phyloP scores from a whole-genome alignment of 2,797 vertebrate genomes.

The Spheniscus humboldti region DNA sequence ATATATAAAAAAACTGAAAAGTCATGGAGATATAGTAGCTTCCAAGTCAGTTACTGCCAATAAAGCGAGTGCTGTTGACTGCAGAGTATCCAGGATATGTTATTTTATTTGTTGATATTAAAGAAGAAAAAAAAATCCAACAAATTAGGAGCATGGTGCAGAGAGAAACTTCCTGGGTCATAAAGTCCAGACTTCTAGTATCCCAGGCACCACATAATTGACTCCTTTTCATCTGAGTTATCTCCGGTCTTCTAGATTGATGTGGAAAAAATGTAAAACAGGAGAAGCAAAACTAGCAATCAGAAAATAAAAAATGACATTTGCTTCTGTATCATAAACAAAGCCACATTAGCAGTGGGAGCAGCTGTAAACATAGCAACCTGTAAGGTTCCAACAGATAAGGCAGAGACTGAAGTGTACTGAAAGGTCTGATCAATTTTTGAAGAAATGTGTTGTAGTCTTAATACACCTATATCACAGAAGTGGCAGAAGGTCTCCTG shows the following conservation, averaged over 20 bases:
- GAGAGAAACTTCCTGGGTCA: conserved; percentile 38
- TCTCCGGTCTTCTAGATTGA: neutral
- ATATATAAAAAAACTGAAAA: neutral
- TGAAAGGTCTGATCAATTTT: neutral
- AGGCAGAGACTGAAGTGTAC: neutral
- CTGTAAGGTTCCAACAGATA: neutral
- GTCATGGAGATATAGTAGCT: neutral
- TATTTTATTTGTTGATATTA: conserved; percentile 26
- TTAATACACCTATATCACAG: neutral
- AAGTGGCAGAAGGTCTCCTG: neutral
- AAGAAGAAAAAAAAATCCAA: neutral
- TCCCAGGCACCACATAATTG: conserved; percentile 54
- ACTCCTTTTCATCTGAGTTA: conserved; percentile 35
- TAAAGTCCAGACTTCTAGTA: conserved; percentile 29
- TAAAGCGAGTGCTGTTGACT: neutral
- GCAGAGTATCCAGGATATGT: neutral
- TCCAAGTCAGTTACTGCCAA: neutral
- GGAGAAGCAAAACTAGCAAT: neutral
- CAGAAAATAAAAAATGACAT: neutral
- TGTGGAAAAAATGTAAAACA: neutral
- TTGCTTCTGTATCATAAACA: neutral
- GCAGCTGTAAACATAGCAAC: neutral
- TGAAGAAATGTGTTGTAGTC: neutral
- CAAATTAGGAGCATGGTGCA: neutral
- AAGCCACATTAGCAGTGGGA: neutral